Evolutionary conservation across 2,113 vertebrate species (phyloP), one percentile per base, ranked within the genome.

Genomic region (Elaphurus davidianus): DNA sequence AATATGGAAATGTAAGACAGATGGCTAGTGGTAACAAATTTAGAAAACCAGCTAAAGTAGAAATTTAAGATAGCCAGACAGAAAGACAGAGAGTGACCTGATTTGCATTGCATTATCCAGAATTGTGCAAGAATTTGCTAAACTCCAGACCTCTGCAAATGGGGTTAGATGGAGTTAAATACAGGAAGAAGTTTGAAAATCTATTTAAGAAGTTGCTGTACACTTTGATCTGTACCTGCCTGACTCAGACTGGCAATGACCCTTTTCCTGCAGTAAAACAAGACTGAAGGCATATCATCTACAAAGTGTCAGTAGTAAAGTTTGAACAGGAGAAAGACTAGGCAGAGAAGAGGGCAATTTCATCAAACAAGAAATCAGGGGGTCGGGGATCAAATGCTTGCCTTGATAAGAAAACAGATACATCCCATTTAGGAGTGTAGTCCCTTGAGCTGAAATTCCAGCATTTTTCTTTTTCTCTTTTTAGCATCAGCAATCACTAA

Each of bases 1-100:
- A 94, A 85, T 74, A 89, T 47, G 88, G 59, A 33, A 95, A 90
- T 93, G 45, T 59, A 90, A 97, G 97, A 84, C 94, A 97, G 94
- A 97, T 97, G 95, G 97, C 43, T 90, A 79, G 36, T 87, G 52
- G 16, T 92, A 92, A 87, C 92, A 95, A 74, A 98, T 96, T 97
- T 96, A 98, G 97, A 96, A 87, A 92, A 97, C 21, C 78, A 93
- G 60, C 96, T 55, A 98, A 96, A 95, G 52, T 87, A 91, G 50
- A 87, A 97, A 95, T 64, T 94, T 90, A 95, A 98, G 64, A 96
- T 90, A 94, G 84, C 79, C 94, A 57, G 55, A 91, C 55, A 89
- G 79, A 96, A 96, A 97, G 84, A 85, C 40, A 93, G 93, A 92
- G 79, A 95, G 57, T 40, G 84, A 87, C 90, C 90, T 97, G 92